phyloP scores from a whole-genome alignment of 2,888 invertebrate species.

The Oscheius sp. region DNA sequence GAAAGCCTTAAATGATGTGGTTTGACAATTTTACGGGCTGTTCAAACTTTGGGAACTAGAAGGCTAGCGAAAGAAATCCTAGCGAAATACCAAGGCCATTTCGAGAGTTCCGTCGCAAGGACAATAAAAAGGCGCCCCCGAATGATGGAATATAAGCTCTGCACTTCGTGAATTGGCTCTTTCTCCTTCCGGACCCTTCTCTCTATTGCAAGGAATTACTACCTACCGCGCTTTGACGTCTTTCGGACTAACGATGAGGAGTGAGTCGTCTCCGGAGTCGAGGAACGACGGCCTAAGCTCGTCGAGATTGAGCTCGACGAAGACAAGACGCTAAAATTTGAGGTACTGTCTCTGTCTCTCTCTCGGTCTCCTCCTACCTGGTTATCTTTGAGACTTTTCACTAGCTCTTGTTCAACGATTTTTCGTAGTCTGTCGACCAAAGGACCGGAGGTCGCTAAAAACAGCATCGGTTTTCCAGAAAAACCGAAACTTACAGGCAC shows the following conservation, averaged over 20 bases:
- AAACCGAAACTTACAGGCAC: constrained; percentile 15
- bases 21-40: too few species aligned
- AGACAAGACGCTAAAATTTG: constrained; percentile 42
- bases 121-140: not conserved
- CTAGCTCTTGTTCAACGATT: constrained; percentile 27
- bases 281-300: constrained; percentile 47
- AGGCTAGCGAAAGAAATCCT: too few species aligned
- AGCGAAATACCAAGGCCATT: too few species aligned
- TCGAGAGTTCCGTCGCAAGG: not conserved
- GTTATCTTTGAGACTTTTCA: constrained; percentile 23
- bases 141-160: constrained; percentile 20
- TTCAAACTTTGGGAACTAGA: too few species aligned
- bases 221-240: constrained; percentile 59
- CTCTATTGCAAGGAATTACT: not conserved
- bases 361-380: constrained; percentile 15
- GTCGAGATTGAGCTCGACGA: constrained; percentile 43
- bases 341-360: not conserved
- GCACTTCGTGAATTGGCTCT: constrained; percentile 10
- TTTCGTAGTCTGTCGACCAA: constrained; percentile 13
- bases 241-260: constrained; percentile 60
- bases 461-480: not conserved
- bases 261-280: constrained; percentile 45
- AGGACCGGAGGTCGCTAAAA: not conserved
- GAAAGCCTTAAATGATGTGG: too few species aligned
- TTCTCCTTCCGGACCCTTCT: not conserved